A percentile compares a stretch with the other conserved stretches of the same genome.
Conservation (phyloP, 2,797 vertebrate species). For the Ambastaia sidthimunki region DNA sequence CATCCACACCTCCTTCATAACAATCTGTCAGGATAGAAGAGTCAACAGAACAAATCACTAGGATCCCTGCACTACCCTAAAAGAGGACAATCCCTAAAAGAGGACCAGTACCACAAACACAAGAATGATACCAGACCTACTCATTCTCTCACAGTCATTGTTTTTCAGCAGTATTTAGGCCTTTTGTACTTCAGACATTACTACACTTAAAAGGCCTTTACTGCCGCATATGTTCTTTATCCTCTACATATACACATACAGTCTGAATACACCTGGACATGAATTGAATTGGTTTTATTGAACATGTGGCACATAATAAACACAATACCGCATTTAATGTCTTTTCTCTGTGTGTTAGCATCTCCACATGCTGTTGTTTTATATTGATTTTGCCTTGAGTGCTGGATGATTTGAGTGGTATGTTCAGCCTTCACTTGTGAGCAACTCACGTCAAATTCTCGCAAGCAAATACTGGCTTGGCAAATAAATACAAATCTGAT, state of each 20-base stretch:
- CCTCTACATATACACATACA: background rate
- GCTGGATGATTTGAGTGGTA: background rate
- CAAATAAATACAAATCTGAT: conserved; percentile 14
- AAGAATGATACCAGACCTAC: no score
- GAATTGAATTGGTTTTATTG: background rate
- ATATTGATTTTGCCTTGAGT: background rate
- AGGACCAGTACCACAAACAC: no score
- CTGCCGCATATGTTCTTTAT: no score
- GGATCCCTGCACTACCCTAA: no score
- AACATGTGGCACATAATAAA: background rate
- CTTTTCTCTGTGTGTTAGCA: background rate
- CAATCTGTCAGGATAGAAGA: background rate
- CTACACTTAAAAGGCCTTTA: no score
- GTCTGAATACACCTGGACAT: background rate
- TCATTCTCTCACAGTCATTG: no score
- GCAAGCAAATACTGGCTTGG: conserved; percentile 4
- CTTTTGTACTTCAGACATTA: no score
- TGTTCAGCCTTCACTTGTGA: conserved; percentile 12
- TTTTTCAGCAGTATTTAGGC: no score
- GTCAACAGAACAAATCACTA: no score
- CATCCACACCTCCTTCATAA: background rate
- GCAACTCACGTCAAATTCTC: conserved; percentile 16
- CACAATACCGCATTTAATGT: background rate
- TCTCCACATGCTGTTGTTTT: background rate
- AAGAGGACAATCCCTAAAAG: no score